phyloP scores from a whole-genome alignment of 2,113 vertebrate species.

The Malurus elegans region DNA sequence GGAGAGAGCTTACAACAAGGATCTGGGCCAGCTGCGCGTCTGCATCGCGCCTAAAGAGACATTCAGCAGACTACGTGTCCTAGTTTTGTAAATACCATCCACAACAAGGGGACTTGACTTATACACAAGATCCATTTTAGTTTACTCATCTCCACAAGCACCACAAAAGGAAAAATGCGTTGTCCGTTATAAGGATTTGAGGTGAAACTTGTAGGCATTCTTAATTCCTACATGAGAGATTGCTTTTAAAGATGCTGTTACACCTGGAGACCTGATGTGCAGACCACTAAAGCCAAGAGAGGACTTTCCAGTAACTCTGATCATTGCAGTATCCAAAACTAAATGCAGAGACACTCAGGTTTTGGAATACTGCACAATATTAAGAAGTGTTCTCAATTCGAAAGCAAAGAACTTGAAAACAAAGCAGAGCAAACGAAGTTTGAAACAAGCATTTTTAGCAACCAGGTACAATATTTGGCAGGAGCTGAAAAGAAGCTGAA shows the following conservation, averaged over 20 bases:
- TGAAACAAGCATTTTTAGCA: not conserved
- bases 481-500: not conserved
- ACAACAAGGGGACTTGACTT: not conserved
- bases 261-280: not conserved
- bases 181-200: not conserved
- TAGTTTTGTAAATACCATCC: not conserved
- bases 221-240: not conserved
- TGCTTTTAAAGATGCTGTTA: not conserved
- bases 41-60: not conserved
- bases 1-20: slow-evolving; percentile 17
- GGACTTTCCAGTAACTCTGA: not conserved
- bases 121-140: not conserved
- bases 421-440: not conserved
- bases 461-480: not conserved
- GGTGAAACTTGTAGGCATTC: not conserved
- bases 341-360: not conserved
- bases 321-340: not conserved
- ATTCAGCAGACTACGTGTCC: not conserved
- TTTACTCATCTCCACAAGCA: slow-evolving; percentile 9
- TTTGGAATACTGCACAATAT: not conserved
- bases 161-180: not conserved
- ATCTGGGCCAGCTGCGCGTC: slow-evolving; percentile 6
- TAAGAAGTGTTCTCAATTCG: not conserved
- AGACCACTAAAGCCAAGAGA: not conserved
- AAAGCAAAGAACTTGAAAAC: not conserved